These are phyloP conservation scores for Drosophila melanica DNA, from an alignment of 1,140 invertebrate species.

Conservation along the genomic window DNA sequence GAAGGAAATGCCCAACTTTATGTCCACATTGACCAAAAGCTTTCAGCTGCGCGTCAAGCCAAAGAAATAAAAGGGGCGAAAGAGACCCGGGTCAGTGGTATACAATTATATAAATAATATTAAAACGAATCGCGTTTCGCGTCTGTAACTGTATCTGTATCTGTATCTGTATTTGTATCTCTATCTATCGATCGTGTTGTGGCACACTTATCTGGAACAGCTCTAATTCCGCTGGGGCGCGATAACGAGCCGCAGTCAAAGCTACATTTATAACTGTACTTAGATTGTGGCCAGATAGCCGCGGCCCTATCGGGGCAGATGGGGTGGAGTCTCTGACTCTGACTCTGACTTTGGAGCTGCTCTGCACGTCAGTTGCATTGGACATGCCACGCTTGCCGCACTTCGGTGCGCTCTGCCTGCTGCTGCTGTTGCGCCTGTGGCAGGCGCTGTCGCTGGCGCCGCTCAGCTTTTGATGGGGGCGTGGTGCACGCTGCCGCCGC, in stretches of 20 bases:
- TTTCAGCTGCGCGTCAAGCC: conserved; percentile 80
- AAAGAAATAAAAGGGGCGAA: conserved; percentile 16
- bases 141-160: conserved; percentile 18
- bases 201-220: conserved; percentile 71
- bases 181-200: conserved; percentile 57
- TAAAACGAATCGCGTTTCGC: neutral
- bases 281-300: conserved; percentile 17
- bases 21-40: conserved; percentile 88
- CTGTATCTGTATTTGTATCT: conserved; percentile 38
- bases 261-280: conserved; percentile 8
- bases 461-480: conserved; percentile 19
- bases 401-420: conserved; percentile 59
- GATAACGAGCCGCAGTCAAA: conserved; percentile 47
- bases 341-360: neutral
- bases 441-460: conserved; percentile 58
- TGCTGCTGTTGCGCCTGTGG: conserved; percentile 53
- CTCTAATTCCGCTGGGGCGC: conserved; percentile 57
- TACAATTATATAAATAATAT: neutral
- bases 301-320: neutral
- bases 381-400: conserved; percentile 62
- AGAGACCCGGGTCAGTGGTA: conserved; percentile 10
- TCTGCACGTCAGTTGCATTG: conserved; percentile 39
- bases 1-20: conserved; percentile 90
- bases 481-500: conserved; percentile 25
- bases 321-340: neutral